These are phyloP conservation scores for Petrolisthes manimaculis DNA, from an alignment of 2,888 invertebrate species.

Conservation along the genomic window DNA sequence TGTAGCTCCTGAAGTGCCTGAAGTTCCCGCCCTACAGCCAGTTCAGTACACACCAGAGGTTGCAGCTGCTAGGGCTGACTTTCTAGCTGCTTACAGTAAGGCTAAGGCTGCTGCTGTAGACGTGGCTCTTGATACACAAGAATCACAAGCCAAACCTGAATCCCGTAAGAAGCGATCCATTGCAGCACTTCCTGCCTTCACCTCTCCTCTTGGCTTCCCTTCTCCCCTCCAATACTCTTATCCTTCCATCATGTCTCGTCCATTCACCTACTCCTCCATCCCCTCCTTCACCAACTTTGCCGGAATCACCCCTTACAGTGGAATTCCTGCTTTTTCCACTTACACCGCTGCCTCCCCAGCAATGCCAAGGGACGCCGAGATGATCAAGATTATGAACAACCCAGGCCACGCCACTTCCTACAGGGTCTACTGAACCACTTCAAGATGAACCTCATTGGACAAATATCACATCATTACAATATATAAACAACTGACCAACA, in stretches of 20 bases:
- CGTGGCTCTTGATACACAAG: conserved; percentile 46
- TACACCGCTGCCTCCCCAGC: conserved; percentile 39
- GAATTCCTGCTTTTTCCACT: conserved; percentile 24
- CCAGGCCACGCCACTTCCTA: conserved; percentile 60
- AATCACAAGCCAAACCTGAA: conserved; percentile 40
- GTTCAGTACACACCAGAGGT: conserved; percentile 70
- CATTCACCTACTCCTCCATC: conserved; percentile 13
- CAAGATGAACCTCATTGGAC: too few species aligned
- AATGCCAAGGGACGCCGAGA: conserved; percentile 23
- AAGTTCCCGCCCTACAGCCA: conserved; percentile 45
- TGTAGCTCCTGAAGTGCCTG: conserved; percentile 66
- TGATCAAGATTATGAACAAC: conserved; percentile 44
- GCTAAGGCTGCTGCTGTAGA: conserved; percentile 37
- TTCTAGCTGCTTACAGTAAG: not conserved
- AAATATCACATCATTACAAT: too few species aligned
- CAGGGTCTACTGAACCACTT: conserved; percentile 26
- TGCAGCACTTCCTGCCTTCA: not conserved
- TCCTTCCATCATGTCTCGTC: not conserved
- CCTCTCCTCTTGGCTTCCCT: conserved; percentile 16
- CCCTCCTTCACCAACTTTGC: not conserved
- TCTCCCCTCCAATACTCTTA: conserved; percentile 29
- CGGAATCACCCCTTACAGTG: not conserved
- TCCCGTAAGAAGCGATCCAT: conserved; percentile 45
- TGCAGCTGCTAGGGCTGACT: conserved; percentile 68
- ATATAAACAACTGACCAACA: too few species aligned